Evolutionary conservation across 53 echinoderm and acorn worm species (phyloP), one percentile per base, ranked within the genome.

Genomic region (Luidia sarsii): DNA sequence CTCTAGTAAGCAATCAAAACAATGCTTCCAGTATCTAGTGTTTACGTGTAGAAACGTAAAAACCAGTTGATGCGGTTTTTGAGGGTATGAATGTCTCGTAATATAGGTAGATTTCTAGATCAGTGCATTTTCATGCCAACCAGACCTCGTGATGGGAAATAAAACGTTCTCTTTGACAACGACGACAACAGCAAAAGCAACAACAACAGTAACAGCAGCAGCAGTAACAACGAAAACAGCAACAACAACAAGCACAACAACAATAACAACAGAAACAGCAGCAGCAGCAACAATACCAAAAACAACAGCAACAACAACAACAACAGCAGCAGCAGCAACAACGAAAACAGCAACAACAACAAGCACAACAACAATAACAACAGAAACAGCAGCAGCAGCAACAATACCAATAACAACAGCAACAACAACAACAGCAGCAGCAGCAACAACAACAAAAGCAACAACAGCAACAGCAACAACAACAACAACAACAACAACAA

Each of bases 321-420:
- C 43, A n/a, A 38, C 68, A 29, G 18, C 43, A 35, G 39, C 19
- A 34, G n/a, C 48, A 16, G 39, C 48, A 34, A 68, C 48, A 16
- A 68, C 48, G 19, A 68, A 19, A 16, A 68, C 48, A 34, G 39
- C 48, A 16, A 38, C 48, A 34, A 68, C 48, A 10, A 68, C 68
- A 34, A 68, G 20, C 8, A 68, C 68, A 34, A 68, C 68, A 16
- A 41, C 41, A 45, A 34, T 43, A 68, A 21, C 43, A 68, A 21
- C 68, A 68, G 11, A 10, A 68, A 21, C 68, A 68, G 11, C 43
- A 68, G 19, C 68, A 68, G 19, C 43, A 68, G 19, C 68, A 68
- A 34, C 43, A 68, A 34, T 20, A 68, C 27, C 33, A 72, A 25
- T 19, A 72, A 25, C 33, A 72, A 25, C 33, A 72, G 16, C 34